These are phyloP conservation scores for Camelus bactrianus DNA, from an alignment of 2,113 vertebrate species.

Conservation along the genomic window DNA sequence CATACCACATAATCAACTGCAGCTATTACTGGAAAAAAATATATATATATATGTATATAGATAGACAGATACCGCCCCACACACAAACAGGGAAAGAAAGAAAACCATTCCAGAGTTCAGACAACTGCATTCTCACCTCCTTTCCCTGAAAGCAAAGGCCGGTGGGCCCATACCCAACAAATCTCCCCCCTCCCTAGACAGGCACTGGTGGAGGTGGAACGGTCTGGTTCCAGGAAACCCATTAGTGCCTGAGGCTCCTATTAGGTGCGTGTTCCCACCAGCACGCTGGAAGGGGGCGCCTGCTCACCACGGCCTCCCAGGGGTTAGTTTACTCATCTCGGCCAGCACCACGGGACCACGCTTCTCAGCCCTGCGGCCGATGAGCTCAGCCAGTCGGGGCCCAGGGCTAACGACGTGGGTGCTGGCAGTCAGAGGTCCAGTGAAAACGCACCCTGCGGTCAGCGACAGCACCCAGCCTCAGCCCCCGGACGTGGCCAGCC, in stretches of 20 bases:
- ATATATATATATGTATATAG: neutral
- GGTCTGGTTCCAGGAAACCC: neutral
- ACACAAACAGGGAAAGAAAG: neutral
- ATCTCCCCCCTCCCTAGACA: neutral
- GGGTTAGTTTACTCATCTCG: neutral
- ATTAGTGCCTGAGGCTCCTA: neutral
- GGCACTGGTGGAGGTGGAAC: neutral
- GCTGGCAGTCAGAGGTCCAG: neutral
- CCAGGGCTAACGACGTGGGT: neutral
- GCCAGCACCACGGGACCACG: accelerated
- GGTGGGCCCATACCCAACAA: neutral
- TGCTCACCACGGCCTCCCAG: neutral
- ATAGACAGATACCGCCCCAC: neutral
- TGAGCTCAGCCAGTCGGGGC: neutral
- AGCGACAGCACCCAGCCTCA: neutral
- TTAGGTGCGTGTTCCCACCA: neutral
- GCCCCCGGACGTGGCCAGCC: neutral
- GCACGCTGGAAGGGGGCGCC: neutral
- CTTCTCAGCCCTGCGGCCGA: neutral
- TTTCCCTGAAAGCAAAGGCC: neutral
- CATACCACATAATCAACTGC: neutral
- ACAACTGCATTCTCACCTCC: neutral
- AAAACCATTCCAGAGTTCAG: neutral
- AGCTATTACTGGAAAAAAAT: neutral
- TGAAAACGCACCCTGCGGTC: neutral